A percentile compares a stretch with the other conserved stretches of the same genome.
Conservation (phyloP, 2,888 invertebrate genomes). For the Lomographa bimaculata region DNA sequence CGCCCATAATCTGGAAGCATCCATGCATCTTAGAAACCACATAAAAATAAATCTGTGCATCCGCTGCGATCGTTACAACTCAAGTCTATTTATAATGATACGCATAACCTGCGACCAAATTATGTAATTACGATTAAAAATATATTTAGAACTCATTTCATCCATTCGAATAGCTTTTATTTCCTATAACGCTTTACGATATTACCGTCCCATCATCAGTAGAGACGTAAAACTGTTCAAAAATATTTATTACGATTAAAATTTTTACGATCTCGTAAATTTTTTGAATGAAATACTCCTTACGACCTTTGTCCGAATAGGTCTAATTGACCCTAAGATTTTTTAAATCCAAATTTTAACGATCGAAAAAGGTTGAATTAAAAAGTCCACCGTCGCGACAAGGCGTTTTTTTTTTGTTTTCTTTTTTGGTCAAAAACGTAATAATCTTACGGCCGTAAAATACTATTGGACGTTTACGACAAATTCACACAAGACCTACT, state of each 20-base stretch:
- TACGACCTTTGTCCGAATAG: conserved; percentile 31
- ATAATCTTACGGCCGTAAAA: conserved; percentile 71
- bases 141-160: conserved; percentile 27
- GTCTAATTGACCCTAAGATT: conserved; percentile 36
- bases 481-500: conserved; percentile 77
- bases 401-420: conserved; percentile 58
- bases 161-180: conserved; percentile 32
- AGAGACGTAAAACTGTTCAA: conserved; percentile 32
- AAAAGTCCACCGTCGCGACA: conserved; percentile 48
- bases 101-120: conserved; percentile 25
- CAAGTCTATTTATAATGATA: conserved; percentile 20
- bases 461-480: conserved; percentile 76
- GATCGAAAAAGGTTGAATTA: conserved; percentile 51
- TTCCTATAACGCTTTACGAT: conserved; percentile 32
- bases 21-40: not conserved
- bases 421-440: conserved; percentile 57
- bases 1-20: not conserved
- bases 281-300: conserved; percentile 29
- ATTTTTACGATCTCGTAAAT: conserved; percentile 32
- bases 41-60: conserved; percentile 6
- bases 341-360: conserved; percentile 49
- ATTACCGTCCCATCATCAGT: conserved; percentile 29
- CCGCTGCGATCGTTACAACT: conserved; percentile 17
- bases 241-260: conserved; percentile 38
- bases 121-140: conserved; percentile 29